phyloP scores from a whole-genome alignment of 2,888 invertebrate genomes.

The Amphipoea lucens region DNA sequence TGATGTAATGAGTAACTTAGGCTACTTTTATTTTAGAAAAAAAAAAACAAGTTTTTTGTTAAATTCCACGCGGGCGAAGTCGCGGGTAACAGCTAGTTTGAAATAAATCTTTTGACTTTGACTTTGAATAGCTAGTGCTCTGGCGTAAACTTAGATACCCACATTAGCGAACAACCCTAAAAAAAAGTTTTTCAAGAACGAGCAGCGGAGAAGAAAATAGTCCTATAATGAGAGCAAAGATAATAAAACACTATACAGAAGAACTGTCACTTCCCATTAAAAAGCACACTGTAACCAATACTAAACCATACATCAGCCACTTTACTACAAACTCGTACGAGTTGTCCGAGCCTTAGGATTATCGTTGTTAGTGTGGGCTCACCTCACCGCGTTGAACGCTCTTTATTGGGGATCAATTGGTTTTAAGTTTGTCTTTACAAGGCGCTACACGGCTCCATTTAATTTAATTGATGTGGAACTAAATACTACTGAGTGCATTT shows the following conservation, averaged over 20 bases:
- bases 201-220: too few species aligned
- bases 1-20: too few species aligned
- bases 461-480: constrained; percentile 49
- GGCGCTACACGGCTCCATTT: constrained; percentile 40
- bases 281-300: constrained; percentile 17
- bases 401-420: constrained; percentile 65
- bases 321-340: constrained; percentile 44
- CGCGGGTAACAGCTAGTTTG: too few species aligned
- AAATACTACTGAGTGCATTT: constrained; percentile 20
- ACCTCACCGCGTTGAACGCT: constrained; percentile 64
- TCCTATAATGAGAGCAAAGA: too few species aligned
- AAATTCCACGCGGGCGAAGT: too few species aligned
- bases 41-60: too few species aligned
- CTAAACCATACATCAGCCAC: not conserved
- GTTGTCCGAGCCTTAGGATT: constrained; percentile 63
- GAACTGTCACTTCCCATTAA: not conserved
- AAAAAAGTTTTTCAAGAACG: too few species aligned
- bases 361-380: constrained; percentile 66
- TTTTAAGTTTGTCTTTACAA: constrained; percentile 59
- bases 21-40: too few species aligned
- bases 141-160: not conserved
- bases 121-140: not conserved
- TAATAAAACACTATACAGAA: too few species aligned
- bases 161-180: not conserved
- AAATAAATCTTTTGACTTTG: too few species aligned